Base-by-base conservation (phyloP, 2,113 vertebrate species). In the Lynx canadensis region DNA sequence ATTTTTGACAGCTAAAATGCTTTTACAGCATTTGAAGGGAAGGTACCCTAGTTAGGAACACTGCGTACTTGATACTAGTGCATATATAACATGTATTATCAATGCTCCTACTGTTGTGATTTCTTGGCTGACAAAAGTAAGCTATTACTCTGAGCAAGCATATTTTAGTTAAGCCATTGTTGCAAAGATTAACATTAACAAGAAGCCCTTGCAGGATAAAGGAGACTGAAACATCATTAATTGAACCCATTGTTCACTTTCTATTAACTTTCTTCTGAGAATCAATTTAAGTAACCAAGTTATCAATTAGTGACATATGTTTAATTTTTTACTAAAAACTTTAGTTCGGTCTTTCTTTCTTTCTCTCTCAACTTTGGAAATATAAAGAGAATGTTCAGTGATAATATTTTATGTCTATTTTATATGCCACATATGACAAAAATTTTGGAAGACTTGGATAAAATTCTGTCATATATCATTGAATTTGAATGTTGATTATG, bases 381-480 rank as follows among this genome's bases (percentile, higher is more conserved):
- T 69, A 55, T 41, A 92, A 95, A 71, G 23, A 94, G 7, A 57
- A 29, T 45, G 3, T 1, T 93, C 27, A 48, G 2, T 65, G 69
- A 36, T 8, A 68, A 76, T 87, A 74, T 25, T 41, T 63, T 97
- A 78, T 38, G 25, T 45, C 3, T 82, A 11, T 83, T 31, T 93
- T 86, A 82, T 85, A 33, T 7, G 52, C 3, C 5, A 96, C 13
- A 82, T 4, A 94, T 91, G 95, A 96, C 10, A 91, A 90, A 79
- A 83, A 23, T 52, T 95, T 63, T 38, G 84, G 92, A 45, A 96
- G 86, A 93, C 93, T 36, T 92, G 6, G 12, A 19, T 21, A 85
- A 97, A 88, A 69, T 88, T 68, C 7, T 76, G 7, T 63, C 63
- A 13, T 25, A 52, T 52, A n/a, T n/a, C 27, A 68, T 45, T 91